Base-by-base conservation (phyloP, 2,113 vertebrate species). In the Pangasianodon gigas region DNA sequence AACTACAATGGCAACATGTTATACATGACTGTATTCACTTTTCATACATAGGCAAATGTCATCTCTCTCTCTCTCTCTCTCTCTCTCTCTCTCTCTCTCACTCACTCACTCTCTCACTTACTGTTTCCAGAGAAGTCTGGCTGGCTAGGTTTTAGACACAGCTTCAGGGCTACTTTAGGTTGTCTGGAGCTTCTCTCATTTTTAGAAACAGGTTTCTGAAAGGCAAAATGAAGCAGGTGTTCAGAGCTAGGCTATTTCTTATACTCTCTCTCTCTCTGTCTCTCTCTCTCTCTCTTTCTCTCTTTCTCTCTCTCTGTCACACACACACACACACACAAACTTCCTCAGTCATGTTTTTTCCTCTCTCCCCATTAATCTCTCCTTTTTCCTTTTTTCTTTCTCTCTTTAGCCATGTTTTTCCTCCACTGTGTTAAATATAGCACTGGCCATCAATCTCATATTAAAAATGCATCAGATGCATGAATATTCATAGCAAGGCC, bases 401-500 rank as follows among this genome's bases (percentile, higher is more conserved):
- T 82, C 87, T 74, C 58, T 86, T 44, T 77, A 80, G n/a, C 84
- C 41, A 65, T 83, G 81, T 75, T 91, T 82, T 86, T 74, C 52
- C 87, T 89, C 37, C 65, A 83, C 75, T 29, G 46, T 69, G 89
- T 67, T 91, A 91, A 88, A 86, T 90, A 77, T 91, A 91, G 91
- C 74, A 32, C 83, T 88, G 51, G 87, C 84, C 89, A 90, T 91
- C 87, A 90, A 84, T 90, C 67, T 86, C 71, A 58, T 71, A 83
- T 90, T 37, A 89, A 82, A 88, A 88, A 91, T 91, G 84, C 79
- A 86, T 77, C 48, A 80, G 79, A 48, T 71, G 37, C 84, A 90
- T 91, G 79, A 90, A 91, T 90, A 91, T 91, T 91, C 87, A 91
- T 86, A 48, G 85, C 60, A 67, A 86, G 65, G 58, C 88, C 82